Evolutionary conservation across 1,140 invertebrate species (phyloP).

Genomic region (Drosophila virilis): DNA sequence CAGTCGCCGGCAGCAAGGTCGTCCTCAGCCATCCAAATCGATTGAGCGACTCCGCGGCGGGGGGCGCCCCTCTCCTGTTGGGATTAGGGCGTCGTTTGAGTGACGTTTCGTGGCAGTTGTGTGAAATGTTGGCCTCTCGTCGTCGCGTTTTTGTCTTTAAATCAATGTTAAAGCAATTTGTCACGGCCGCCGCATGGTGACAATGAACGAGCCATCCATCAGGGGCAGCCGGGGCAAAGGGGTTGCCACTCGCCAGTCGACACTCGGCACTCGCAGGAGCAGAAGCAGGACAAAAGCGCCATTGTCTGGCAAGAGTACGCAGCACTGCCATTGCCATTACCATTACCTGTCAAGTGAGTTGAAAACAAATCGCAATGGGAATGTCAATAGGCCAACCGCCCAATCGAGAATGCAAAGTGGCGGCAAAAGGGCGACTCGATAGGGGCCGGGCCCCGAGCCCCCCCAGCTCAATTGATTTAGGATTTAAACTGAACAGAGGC

Average conservation of each 20-base stretch:
- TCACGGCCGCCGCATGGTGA: slow-evolving; percentile 68
- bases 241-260: slow-evolving; percentile 38
- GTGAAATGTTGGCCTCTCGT: slow-evolving; percentile 55
- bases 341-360: slow-evolving; percentile 81
- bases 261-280: slow-evolving; percentile 9
- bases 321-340: slow-evolving; percentile 27
- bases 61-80: slow-evolving; percentile 13
- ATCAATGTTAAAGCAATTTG: slow-evolving; percentile 81
- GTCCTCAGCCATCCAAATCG: slow-evolving; percentile 62
- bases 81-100: slow-evolving; percentile 78
- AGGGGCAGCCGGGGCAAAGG: slow-evolving; percentile 32
- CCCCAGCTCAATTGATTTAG: slow-evolving; percentile 67
- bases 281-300: slow-evolving; percentile 40
- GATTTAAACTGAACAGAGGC: slow-evolving; percentile 52
- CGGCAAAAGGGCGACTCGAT: slow-evolving; percentile 66
- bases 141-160: slow-evolving; percentile 68
- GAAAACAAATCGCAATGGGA: slow-evolving; percentile 80
- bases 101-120: slow-evolving; percentile 80
- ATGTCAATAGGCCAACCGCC: slow-evolving; percentile 76
- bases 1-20: slow-evolving; percentile 70
- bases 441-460: slow-evolving; percentile 38
- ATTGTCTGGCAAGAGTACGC: slow-evolving; percentile 31
- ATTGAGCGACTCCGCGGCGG: slow-evolving; percentile 55
- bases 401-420: slow-evolving; percentile 78
- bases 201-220: slow-evolving; percentile 44